Evolutionary conservation across 2,888 invertebrate species (phyloP).

Genomic region (Hedya salicella): DNA sequence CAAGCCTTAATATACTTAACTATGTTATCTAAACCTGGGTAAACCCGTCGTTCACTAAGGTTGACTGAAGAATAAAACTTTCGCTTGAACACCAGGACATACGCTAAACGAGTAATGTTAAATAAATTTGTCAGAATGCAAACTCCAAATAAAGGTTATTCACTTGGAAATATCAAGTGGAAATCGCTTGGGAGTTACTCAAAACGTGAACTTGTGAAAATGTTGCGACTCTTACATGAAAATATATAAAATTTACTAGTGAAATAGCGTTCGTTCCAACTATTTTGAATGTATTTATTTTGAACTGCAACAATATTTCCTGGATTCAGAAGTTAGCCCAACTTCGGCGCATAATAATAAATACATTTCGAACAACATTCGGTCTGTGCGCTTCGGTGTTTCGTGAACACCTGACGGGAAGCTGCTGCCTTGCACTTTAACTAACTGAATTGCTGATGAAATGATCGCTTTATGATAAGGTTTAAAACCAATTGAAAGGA

Average conservation of each 20-base stretch:
- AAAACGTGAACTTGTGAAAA: background rate
- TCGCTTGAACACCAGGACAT: too few relatives aligned
- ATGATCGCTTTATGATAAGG: too few relatives aligned
- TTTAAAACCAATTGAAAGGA: too few relatives aligned
- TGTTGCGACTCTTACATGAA: background rate
- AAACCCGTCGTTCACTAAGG: too few relatives aligned
- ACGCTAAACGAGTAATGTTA: too few relatives aligned
- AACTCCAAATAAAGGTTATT: background rate
- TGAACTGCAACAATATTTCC: conserved; percentile 26
- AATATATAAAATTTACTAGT: conserved; percentile 6
- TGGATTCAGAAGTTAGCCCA: background rate
- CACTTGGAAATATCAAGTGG: background rate
- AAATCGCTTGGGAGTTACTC: background rate
- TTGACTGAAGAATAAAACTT: too few relatives aligned
- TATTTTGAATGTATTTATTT: conserved; percentile 18
- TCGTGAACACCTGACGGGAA: background rate
- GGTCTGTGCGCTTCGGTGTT: conserved; percentile 4
- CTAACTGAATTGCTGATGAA: too few relatives aligned
- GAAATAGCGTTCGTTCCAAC: background rate
- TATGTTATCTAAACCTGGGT: too few relatives aligned
- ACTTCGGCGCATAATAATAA: conserved; percentile 24
- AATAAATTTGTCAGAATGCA: too few relatives aligned
- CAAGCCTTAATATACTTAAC: too few relatives aligned
- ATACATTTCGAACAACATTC: conserved; percentile 11
- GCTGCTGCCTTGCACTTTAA: background rate